Base-by-base conservation (phyloP, 2,888 invertebrate species). In the Cremastinae sp. region DNA sequence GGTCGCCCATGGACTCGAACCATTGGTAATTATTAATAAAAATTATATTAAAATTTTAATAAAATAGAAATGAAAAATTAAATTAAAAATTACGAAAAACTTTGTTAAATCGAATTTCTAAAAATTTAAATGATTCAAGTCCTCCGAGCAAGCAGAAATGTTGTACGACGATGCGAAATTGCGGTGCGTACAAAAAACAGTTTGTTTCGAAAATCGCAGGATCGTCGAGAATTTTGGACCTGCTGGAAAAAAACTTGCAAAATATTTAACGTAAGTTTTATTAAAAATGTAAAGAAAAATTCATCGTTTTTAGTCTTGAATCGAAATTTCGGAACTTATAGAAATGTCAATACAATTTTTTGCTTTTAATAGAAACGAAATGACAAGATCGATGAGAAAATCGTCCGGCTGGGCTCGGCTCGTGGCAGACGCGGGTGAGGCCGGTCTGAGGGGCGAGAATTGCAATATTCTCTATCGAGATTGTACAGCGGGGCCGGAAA, bases 191-290 rank as follows among this genome's bases (percentile, higher is more conserved):
- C 89, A 89, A 72, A 83, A 84, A 62, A 86, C 85, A 1, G 81
- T 89, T 10, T 89, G 89, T 75, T 78, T 84, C 20, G 86, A 89
- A 69, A 89, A 87, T 80, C 84, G 82, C 14, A 85, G 83, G 51
- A 81, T 89, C 10, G 70, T 81, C 16, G 76, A 82, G 56, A 84
- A 88, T 61, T 79, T 89, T 45, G 89, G 89, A 1, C 18, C 59
- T 12, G 51, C 78, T 58, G 89, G 88, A 22, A 83, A 82, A 74
- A 62, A 84, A 58, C 71, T 89, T 14, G 89, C 86, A 5, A 85
- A 84, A 61, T 86, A 87, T 80, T 82, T 89, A 64, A 89, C 85
- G 89, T 89, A 61, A 85, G 87, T 83, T n/a, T n/a, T n/a, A n/a
- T n/a, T n/a, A n/a, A n/a, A n/a, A n/a, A n/a, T n/a, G n/a, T n/a